Percentiles rank a stretch among this genome's conserved stretches.
Evolutionary conservation across 2,797 vertebrate species (phyloP).

Genomic region (Pogoniulus pusillus): DNA sequence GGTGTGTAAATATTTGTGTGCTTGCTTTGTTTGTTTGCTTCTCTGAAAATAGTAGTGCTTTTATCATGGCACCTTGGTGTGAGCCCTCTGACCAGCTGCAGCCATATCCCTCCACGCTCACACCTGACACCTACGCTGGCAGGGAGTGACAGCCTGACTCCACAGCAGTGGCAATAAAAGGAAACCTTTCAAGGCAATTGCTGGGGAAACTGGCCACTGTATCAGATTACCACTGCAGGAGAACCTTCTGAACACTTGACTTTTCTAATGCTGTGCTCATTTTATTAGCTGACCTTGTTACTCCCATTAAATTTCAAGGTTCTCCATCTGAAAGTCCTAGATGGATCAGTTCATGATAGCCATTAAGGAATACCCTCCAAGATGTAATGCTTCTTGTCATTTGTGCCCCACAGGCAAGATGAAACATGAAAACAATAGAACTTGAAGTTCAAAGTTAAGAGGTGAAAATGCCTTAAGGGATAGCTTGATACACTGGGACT

Average conservation of each 20-base stretch:
- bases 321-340: neutral
- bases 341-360: neutral
- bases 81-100: neutral
- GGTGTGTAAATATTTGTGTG: neutral
- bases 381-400: neutral
- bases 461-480: neutral
- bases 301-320: neutral
- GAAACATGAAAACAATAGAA: neutral
- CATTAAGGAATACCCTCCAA: neutral
- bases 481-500: neutral
- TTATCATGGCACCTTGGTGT: neutral
- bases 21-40: neutral
- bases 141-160: neutral
- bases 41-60: neutral
- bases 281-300: neutral
- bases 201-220: neutral
- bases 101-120: neutral
- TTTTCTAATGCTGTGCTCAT: neutral
- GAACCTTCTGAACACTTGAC: neutral
- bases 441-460: neutral
- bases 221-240: neutral
- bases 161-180: neutral
- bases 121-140: accelerated
- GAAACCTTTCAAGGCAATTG: neutral
- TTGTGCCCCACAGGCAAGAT: neutral